Base-by-base conservation (phyloP, 2,888 invertebrate genomes). In the Dynastes maya region DNA sequence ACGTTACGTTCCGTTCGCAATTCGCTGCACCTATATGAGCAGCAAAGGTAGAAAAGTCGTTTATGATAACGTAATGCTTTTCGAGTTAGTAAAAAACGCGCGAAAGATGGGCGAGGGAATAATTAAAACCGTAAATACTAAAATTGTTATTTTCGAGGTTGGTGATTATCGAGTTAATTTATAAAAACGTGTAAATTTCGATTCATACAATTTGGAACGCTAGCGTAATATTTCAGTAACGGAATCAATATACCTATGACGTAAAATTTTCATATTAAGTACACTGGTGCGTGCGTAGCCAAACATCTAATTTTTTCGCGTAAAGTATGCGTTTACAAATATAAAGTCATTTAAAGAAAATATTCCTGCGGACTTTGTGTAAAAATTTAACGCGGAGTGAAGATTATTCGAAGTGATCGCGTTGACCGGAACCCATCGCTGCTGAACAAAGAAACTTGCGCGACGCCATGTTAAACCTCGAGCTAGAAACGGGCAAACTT, bases 381-480 rank as follows among this genome's bases (percentile, higher is more conserved):
- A 49, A 1, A 13, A 13, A 45, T 74, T 16, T 61, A 45, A 29
- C 55, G 6, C 40, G 22, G 9, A 45, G 49, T 61, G 72, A 27
- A 13, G 55, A 27, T 58, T 74, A 45, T 74, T 45, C 45, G 61
- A 63, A 11, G 29, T 49, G 63, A 45, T 74, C 61, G 61, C 45
- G 27, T 37, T 27, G 61, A 74, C 61, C 40, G 22, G 72, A 45
- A 74, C 61, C 72, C 72, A n/a, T 74, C 45, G 27, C 61, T 49
- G 16, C 13, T 37, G 75, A 80, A 86, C 85, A 85, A 86, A 86
- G 85, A 82, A 84, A 81, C 79, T 77, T 78, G 79, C 82, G 78
- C 86, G 87, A 80, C 87, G 88, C 88, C 89, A 90, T 90, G 90
- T 90, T 91, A 89, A 87, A 88, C 87, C 85, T 87, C 84, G 85